These are phyloP conservation scores for Dipus sagitta DNA, from an alignment of 2,797 vertebrate genomes.

Conservation along the genomic window DNA sequence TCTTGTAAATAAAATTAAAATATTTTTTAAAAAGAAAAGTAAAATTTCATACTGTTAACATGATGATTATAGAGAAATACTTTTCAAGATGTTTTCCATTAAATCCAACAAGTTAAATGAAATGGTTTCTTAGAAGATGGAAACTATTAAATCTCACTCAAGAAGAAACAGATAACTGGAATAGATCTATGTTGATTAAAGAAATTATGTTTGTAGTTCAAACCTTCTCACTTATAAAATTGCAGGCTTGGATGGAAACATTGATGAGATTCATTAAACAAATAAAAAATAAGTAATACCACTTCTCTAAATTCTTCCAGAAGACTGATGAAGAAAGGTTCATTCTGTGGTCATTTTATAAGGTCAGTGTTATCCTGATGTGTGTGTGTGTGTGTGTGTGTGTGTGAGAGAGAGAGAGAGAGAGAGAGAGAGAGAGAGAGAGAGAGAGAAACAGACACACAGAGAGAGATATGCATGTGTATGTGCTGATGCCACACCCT, in stretches of 20 bases:
- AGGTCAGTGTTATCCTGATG: neutral
- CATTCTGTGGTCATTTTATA: neutral
- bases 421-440: too few relatives aligned
- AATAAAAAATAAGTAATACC: neutral
- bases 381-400: too few relatives aligned
- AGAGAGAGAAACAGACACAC: too few relatives aligned
- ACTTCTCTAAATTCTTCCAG: neutral
- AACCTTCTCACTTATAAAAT: neutral
- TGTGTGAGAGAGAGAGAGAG: neutral
- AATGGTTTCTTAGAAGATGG: constrained; percentile 22
- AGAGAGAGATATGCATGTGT: too few relatives aligned
- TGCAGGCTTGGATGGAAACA: neutral
- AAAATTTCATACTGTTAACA: neutral
- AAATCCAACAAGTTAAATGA: neutral
- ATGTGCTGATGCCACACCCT: too few relatives aligned
- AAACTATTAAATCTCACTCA: constrained; percentile 6
- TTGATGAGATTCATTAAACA: neutral
- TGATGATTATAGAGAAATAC: neutral
- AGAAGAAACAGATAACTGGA: neutral
- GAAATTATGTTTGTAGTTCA: constrained; percentile 28
- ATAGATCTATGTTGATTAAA: neutral
- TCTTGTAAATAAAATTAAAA: too few relatives aligned
- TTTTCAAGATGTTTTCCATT: neutral
- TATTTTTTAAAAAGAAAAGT: too few relatives aligned
- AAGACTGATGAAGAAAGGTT: neutral